Evolutionary conservation across 2,888 invertebrate genomes (phyloP).

Genomic region (Apodemia hepburni): DNA sequence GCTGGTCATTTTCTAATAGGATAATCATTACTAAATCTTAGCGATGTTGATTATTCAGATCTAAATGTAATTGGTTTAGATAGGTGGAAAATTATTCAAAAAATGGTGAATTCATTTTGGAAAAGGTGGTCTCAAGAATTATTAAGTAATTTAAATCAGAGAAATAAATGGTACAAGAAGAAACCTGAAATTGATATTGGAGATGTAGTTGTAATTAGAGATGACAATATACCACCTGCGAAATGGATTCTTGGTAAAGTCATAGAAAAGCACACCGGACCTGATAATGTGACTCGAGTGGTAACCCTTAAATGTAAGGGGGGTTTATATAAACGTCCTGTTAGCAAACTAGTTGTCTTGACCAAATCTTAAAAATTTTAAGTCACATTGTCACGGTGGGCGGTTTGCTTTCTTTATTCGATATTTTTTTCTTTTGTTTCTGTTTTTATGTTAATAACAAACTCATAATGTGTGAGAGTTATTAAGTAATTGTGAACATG

Average conservation of each 20-base stretch:
- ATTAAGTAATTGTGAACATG: not conserved
- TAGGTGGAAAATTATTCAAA: conserved; percentile 32
- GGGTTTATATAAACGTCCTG: not conserved
- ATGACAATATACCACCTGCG: conserved; percentile 27
- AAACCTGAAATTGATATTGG: conserved; percentile 16
- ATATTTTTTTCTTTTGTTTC: not conserved
- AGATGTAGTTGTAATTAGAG: conserved; percentile 24
- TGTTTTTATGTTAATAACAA: not conserved
- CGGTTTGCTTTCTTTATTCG: not conserved
- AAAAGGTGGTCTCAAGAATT: conserved; percentile 34
- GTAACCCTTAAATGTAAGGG: no score
- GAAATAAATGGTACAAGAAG: conserved; percentile 14
- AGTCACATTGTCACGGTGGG: not conserved
- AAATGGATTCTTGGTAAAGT: conserved; percentile 6
- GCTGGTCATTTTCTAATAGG: conserved; percentile 27
- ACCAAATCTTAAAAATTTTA: not conserved
- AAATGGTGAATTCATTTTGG: conserved; percentile 34
- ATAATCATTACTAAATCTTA: conserved; percentile 27
- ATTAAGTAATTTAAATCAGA: conserved; percentile 17
- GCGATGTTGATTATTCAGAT: not conserved
- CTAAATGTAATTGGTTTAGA: conserved; percentile 20
- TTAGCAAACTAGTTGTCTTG: not conserved
- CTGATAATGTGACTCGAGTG: no score
- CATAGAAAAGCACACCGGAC: no score
- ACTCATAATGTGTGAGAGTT: not conserved